Base-by-base conservation (phyloP, 2,888 invertebrate genomes). In the Agrilus mali region DNA sequence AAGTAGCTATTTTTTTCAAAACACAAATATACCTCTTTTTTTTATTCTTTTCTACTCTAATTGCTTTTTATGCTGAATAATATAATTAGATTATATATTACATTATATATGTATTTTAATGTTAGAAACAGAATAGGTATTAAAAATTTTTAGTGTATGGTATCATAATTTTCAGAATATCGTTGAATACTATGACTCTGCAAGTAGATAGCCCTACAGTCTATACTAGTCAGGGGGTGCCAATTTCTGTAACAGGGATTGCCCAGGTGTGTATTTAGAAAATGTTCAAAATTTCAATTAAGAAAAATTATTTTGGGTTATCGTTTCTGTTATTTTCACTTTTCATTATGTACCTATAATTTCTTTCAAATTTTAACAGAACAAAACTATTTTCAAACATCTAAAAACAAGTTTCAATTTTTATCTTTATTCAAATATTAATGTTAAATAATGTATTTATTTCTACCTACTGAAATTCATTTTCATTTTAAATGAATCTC, bases 171-270 rank as follows among this genome's bases (percentile, higher is more conserved):
- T 70, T 43, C 60, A 87, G 94, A 65, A 92, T 96, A 63, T 93
- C 93, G 6, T 73, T 96, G 55, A 96, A 95, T 67, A 95, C 95
- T 1, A 95, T 96, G 93, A 96, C 95, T 2, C 76, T 96, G 42
- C 88, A 90, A 67, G 94, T 96, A 43, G 92, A 94, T 65, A 92
- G 92, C 56, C 90, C 92, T 7, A 90, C 89, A 42, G 95, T 96
- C 6, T 95, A 95, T 67, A 95, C 95, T 36, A 87, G 88, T 59
- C 92, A 94, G 68, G 95, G 95, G 43, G 95, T 96, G 20, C 93
- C 95, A 15, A 93, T 96, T 64, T 93, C 94, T 17, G 95, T 96
- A 32, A 95, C 94, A 31, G 95, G 95, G 50, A 94, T 96, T 56
- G 96, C 96, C 42, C 95, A 96, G 80, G 94, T 93, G 67, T 47